A percentile compares a stretch with the other conserved stretches of the same genome.
These are phyloP conservation scores for Heliothis virescens DNA, from an alignment of 1,140 invertebrate genomes.

Conservation along the genomic window DNA sequence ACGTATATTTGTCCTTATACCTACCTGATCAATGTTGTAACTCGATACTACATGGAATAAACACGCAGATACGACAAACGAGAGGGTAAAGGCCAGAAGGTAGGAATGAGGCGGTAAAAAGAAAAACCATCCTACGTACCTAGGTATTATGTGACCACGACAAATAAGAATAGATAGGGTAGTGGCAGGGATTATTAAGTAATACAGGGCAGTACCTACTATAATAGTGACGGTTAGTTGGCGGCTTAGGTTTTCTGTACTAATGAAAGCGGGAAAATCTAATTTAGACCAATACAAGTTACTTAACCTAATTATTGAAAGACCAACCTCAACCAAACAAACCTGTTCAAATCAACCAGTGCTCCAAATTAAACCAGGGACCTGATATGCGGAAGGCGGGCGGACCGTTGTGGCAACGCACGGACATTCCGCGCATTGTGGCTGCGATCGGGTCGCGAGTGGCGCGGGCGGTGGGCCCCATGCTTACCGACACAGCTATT, in stretches of 20 bases:
- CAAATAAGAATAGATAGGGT: too few relatives aligned
- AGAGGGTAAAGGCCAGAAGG: too few relatives aligned
- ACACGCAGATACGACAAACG: too few relatives aligned
- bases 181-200: too few relatives aligned
- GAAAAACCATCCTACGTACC: too few relatives aligned
- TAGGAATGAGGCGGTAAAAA: too few relatives aligned
- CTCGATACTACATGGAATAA: too few relatives aligned
- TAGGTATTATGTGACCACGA: too few relatives aligned
- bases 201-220: too few relatives aligned
- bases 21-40: not conserved
- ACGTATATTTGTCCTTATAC: not conserved
- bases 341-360: slow-evolving; percentile 52
- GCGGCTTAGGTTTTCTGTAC: too few relatives aligned
- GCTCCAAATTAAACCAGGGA: slow-evolving; percentile 59
- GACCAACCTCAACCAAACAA: not conserved
- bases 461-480: slow-evolving; percentile 50
- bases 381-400: slow-evolving; percentile 68
- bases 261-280: too few relatives aligned
- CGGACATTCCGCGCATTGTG: slow-evolving; percentile 75
- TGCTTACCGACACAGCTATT: slow-evolving; percentile 68
- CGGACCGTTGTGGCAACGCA: slow-evolving; percentile 56
- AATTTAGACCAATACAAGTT: not conserved
- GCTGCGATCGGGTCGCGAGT: slow-evolving; percentile 52
- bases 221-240: too few relatives aligned
- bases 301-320: not conserved